Base-by-base conservation (phyloP, 2,797 vertebrate genomes). In the Lacerta viridis region DNA sequence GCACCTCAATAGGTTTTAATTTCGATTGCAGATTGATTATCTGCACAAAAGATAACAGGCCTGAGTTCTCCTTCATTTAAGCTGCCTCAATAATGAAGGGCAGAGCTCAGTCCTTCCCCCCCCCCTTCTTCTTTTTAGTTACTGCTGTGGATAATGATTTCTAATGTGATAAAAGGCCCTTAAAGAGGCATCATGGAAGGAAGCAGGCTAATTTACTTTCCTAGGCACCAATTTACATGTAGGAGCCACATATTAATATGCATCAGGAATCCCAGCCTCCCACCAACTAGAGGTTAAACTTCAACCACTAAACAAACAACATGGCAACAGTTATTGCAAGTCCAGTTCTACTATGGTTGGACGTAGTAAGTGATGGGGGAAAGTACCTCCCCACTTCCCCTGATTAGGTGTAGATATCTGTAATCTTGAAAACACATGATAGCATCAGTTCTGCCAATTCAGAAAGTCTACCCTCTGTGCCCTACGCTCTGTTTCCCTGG, bases 241-340 rank as follows among this genome's bases (percentile, higher is more conserved):
- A 88, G 80, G 72, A 90, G 92, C 86, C 25, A 64, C 4, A 7
- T 64, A 90, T 83, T 85, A 64, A 87, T 93, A 88, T 83, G 86
- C 83, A 83, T 43, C 46, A 72, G 64, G 81, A 94, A 93, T 91
- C 64, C 83, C 89, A 87, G 72, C 75, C 25, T 86, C 88, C 83
- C 84, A 80, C 83, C 64, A 91, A 90, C 83, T 18, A 90, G 72
- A 85, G 81, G 91, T 92, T 94, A 95, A 94, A 74, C 27, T 5
- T 66, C 41, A 79, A 17, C 76, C 23, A 25, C 46, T 36, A 72
- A 50, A 50, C 84, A 72, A 50, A 50, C 84, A 85, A 92, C 84
- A 66, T 55, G 87, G 87, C 75, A 83, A n/a, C 7, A 66, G 39
- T 88, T 71, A 43, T 75, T 85, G 74, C 2, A 0, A 10, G 72